These are phyloP conservation scores for Arvicanthis niloticus DNA, from an alignment of 2,113 vertebrate species.

Conservation along the genomic window DNA sequence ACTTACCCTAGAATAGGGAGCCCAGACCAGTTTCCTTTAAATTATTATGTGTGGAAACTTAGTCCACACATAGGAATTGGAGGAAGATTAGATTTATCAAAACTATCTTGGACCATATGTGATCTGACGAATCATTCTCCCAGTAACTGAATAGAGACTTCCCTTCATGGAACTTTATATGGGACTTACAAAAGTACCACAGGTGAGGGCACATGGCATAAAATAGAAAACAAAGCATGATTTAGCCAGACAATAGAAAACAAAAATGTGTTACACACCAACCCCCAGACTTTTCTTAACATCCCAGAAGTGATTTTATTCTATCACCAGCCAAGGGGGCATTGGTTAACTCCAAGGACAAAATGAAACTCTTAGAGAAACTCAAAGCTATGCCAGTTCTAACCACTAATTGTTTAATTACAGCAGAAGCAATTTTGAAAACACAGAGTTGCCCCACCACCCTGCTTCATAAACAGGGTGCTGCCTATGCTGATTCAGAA, in stretches of 20 bases:
- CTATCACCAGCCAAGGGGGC: background rate
- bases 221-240: background rate
- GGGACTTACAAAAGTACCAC: background rate
- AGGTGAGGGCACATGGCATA: background rate
- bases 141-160: background rate
- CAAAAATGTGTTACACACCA: accelerated
- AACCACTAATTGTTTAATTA: constrained; percentile 58
- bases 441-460: background rate
- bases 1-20: background rate
- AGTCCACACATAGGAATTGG: background rate
- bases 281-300: background rate
- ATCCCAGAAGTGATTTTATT: background rate
- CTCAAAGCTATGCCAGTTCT: background rate
- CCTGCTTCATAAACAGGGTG: background rate
- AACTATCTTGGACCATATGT: background rate
- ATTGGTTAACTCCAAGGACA: background rate
- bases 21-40: background rate
- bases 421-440: constrained; percentile 30
- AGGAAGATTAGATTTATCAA: background rate
- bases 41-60: background rate
- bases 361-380: constrained; percentile 21
- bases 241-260: background rate
- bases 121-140: background rate
- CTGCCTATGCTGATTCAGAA: constrained; percentile 24
- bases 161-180: background rate